Conservation (phyloP, 2,113 vertebrate species). For the Clarias batrachus region DNA sequence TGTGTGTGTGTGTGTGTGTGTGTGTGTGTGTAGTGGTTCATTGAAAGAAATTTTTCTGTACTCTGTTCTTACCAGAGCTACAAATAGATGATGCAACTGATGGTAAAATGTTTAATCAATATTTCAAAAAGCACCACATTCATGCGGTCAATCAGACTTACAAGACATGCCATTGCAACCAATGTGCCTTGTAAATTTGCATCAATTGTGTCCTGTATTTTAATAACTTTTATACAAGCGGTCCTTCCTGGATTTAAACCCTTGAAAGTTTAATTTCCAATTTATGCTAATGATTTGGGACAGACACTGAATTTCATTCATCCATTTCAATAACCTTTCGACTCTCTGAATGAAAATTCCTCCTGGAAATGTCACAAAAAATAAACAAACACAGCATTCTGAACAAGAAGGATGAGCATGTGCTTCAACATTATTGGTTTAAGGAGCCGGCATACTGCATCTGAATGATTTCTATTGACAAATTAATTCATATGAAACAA, state of each 20-base stretch:
- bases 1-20: too few relatives aligned
- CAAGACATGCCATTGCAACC: background rate
- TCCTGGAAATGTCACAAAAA: background rate
- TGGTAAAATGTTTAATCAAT: background rate
- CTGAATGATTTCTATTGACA: background rate
- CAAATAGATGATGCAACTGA: background rate
- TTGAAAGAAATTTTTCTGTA: background rate
- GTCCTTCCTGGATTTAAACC: background rate
- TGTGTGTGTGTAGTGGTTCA: background rate
- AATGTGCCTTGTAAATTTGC: background rate
- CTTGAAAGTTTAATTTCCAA: background rate
- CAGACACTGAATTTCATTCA: background rate
- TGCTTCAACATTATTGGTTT: background rate
- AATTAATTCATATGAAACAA: background rate
- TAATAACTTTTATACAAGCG: background rate
- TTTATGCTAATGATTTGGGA: background rate
- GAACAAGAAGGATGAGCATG: background rate
- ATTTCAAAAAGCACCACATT: background rate
- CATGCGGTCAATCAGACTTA: background rate
- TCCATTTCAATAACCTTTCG: background rate
- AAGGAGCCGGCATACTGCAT: background rate
- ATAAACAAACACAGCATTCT: background rate
- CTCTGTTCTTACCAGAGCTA: background rate
- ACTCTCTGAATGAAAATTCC: background rate
- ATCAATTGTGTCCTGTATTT: background rate